Base-by-base conservation (phyloP, 92 coral and sea anemone species). In the Umimayanthus chanpuru region DNA sequence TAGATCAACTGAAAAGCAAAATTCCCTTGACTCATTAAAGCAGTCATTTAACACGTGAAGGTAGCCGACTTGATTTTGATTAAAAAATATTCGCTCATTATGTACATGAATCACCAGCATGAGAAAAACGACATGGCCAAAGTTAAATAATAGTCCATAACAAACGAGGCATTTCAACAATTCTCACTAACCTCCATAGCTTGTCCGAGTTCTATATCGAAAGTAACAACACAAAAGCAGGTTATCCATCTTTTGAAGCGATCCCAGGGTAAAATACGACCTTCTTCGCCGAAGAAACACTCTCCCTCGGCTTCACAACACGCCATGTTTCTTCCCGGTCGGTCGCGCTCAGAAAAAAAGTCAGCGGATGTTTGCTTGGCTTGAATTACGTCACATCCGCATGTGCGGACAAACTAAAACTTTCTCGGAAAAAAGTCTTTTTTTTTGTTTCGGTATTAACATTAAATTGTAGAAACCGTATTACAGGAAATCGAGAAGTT, bases 201-300 rank as follows among this genome's bases (percentile, higher is more conserved):
- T 90, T 97, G 99, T 21, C 98, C 99, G 71, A 97, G 95, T 88
- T 97, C 99, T 74, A 97, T 85, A 73, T 97, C 99, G 77, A 97
- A 97, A 44, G 99, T 95, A 49, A 97, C 99, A 67, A 95, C 97
- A 86, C 98, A 97, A 72, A 95, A 95, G 79, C 99, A 97, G 44
- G 99, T 95, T 85, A 97, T 93, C 99, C 99, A 97, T 81, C 94
- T 93, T 88, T 89, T 95, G 86, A 97, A 97, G 72, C 97, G 98
- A 88, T 97, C 99, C 99, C 98, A 97, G 29, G 99, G 99, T 73
- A 97, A 85, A 16, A 92, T 80, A 76, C 87, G 93, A 67, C 82
- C 96, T 86, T 88, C 98, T 55, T 85, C 85, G 56, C 82, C 90
- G 85, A 86, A 82, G 81, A 90, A 92, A 75, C 82, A 85, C 67